These are phyloP conservation scores for Geopemphigus sp. DNA, from an alignment of 1,140 invertebrate species.

Conservation along the genomic window DNA sequence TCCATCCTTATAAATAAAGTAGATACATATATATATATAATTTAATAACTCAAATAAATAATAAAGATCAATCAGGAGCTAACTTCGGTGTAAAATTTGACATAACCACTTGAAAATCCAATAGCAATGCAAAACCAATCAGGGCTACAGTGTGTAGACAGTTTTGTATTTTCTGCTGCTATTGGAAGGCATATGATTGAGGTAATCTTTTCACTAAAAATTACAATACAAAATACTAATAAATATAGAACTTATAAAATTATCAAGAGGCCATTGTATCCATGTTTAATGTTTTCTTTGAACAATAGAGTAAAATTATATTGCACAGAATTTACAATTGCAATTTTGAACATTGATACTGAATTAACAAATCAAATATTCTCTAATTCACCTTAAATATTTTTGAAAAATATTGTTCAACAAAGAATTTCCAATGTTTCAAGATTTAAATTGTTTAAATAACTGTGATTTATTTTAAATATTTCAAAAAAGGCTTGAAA, in stretches of 20 bases:
- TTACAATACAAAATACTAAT: background rate
- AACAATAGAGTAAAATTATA: no score
- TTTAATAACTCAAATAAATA: conserved; percentile 24
- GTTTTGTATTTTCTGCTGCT: conserved; percentile 68
- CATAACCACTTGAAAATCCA: conserved; percentile 79
- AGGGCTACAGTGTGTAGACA: conserved; percentile 64
- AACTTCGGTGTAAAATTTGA: conserved; percentile 83
- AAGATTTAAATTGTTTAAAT: no score
- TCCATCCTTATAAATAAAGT: conserved; percentile 63
- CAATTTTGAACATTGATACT: no score
- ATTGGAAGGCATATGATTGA: conserved; percentile 63
- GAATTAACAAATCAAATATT: no score
- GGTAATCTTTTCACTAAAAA: conserved; percentile 61
- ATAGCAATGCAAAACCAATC: conserved; percentile 93
- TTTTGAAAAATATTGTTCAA: no score
- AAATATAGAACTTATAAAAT: background rate
- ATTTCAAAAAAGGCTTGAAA: no score
- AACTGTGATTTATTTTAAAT: no score
- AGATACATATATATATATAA: conserved; percentile 8
- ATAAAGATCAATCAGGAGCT: conserved; percentile 13
- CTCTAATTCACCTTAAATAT: no score
- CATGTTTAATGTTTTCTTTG: no score
- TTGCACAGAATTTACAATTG: no score
- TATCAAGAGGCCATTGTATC: no score
- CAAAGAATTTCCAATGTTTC: no score